These are phyloP conservation scores for Rhinoraja longicauda DNA, from an alignment of 2,797 vertebrate species.

Conservation along the genomic window DNA sequence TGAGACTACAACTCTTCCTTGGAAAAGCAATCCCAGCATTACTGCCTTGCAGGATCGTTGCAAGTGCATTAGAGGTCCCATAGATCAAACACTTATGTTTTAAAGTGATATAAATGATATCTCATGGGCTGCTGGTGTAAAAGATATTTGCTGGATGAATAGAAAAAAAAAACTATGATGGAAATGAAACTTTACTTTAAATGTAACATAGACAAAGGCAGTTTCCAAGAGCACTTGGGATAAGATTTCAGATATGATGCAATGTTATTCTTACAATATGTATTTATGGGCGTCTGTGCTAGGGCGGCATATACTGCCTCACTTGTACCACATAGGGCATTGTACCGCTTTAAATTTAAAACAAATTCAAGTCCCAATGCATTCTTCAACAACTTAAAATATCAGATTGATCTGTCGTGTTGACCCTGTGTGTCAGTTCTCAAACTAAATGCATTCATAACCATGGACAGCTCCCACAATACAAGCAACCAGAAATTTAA, in stretches of 20 bases:
- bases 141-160: background rate
- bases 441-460: constrained; percentile 19
- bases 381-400: background rate
- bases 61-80: background rate
- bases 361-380: constrained; percentile 6
- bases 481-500: background rate
- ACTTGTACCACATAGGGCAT: constrained; percentile 3
- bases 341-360: background rate
- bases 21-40: background rate
- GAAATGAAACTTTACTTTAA: background rate
- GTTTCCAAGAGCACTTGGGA: constrained; percentile 17
- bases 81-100: background rate
- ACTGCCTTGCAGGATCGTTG: background rate
- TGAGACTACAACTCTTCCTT: no score
- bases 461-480: background rate
- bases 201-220: background rate
- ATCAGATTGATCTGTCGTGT: background rate
- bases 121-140: background rate
- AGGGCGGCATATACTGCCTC: background rate
- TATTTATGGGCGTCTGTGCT: background rate
- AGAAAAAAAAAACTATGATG: background rate
- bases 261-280: background rate
- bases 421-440: background rate
- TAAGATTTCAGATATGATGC: constrained; percentile 5
- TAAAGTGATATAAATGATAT: background rate